Evolutionary conservation across 2,888 invertebrate genomes (phyloP).

Genomic region (Crocallis elinguaria): DNA sequence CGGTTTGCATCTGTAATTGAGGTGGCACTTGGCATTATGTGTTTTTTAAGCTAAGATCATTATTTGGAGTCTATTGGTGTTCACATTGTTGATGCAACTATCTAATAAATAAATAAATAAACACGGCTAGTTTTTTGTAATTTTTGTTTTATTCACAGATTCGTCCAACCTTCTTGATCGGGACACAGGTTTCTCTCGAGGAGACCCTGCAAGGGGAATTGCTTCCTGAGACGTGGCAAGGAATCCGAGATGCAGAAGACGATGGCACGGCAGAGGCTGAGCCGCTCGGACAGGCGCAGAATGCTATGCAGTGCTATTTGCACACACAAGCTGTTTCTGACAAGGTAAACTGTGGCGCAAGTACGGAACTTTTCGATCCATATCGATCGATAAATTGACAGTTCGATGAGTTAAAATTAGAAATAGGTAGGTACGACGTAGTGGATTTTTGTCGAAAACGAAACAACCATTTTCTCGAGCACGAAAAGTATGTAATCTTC

Average conservation of each 20-base stretch:
- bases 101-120: neutral
- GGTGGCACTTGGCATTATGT: too few relatives aligned
- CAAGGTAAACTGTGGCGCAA: constrained; percentile 74
- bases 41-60: too few relatives aligned
- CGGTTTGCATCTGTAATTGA: too few relatives aligned
- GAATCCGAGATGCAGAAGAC: constrained; percentile 53
- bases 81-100: too few relatives aligned
- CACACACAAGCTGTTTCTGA: constrained; percentile 81
- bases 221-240: constrained; percentile 47
- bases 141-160: constrained; percentile 57
- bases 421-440: too few relatives aligned
- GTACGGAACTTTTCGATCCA: too few relatives aligned
- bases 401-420: too few relatives aligned
- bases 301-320: constrained; percentile 82
- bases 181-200: constrained; percentile 65
- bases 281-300: constrained; percentile 61
- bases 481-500: too few relatives aligned
- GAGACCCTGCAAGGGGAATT: constrained; percentile 74
- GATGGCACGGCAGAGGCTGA: constrained; percentile 60
- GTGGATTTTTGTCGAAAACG: too few relatives aligned
- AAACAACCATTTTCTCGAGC: too few relatives aligned
- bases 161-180: constrained; percentile 82
- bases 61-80: too few relatives aligned
- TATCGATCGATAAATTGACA: too few relatives aligned
- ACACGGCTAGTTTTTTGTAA: neutral